A percentile compares a stretch with the other conserved stretches of the same genome.
Conservation (phyloP, 1,140 invertebrate species). For the Anastrepha obliqua region DNA sequence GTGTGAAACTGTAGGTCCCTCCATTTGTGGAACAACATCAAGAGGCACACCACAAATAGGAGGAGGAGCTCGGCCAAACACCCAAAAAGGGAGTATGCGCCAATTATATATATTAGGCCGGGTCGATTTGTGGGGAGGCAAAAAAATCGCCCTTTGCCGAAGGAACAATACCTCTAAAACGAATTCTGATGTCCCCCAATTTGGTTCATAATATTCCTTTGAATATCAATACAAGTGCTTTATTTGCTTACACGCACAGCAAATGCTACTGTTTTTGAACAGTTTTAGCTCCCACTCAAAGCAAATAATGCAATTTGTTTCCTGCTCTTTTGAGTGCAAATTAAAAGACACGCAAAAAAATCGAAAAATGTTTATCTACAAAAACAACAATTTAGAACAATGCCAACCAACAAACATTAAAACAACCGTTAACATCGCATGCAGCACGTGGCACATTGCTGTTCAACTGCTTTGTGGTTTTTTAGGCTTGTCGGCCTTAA, state of each 20-base stretch:
- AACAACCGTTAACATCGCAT: not conserved
- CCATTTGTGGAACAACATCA: too few species aligned
- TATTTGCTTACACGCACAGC: constrained; percentile 15
- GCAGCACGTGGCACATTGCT: not conserved
- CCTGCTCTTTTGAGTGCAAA: not conserved
- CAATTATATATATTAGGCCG: too few species aligned
- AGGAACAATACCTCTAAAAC: too few species aligned
- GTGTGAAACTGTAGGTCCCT: too few species aligned
- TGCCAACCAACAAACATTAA: not conserved
- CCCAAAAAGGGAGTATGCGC: too few species aligned
- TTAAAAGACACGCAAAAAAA: not conserved
- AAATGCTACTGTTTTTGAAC: not conserved
- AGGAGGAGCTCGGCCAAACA: too few species aligned
- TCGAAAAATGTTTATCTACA: not conserved
- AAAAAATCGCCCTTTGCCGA: too few species aligned
- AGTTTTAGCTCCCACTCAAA: not conserved
- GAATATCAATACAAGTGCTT: not conserved
- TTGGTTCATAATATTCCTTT: not conserved
- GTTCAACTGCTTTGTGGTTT: not conserved
- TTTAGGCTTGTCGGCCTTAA: constrained; percentile 2
- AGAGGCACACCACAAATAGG: too few species aligned
- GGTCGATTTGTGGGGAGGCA: too few species aligned
- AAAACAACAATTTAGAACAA: not conserved
- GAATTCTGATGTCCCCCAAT: too few species aligned
- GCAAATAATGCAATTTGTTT: not conserved